Conservation (phyloP, 2,113 vertebrate species). For the Barnardius zonarius region DNA sequence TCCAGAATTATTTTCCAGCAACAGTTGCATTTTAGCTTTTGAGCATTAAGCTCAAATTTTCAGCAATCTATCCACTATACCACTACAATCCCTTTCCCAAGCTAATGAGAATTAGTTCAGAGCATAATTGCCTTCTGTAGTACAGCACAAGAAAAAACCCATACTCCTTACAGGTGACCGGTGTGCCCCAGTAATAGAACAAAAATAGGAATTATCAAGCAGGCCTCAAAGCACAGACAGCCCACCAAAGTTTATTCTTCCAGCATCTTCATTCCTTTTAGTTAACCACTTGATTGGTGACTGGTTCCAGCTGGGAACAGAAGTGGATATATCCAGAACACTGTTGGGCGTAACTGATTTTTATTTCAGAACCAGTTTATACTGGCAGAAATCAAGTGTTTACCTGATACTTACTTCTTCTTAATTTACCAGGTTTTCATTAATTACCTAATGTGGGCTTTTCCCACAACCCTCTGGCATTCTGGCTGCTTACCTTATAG, state of each 20-base stretch:
- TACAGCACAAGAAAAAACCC: background rate
- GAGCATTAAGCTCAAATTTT: background rate
- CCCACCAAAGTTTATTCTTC: background rate
- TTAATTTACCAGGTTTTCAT: background rate
- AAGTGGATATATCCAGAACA: background rate
- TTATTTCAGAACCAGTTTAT: background rate
- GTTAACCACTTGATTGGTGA: background rate
- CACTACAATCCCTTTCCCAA: background rate
- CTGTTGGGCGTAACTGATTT: background rate
- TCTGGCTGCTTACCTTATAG: background rate
- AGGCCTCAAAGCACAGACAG: background rate
- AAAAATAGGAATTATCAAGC: background rate
- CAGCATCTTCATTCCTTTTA: background rate
- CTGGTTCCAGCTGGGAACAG: background rate
- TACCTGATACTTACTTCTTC: background rate
- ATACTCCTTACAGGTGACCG: background rate
- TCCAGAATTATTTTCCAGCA: background rate
- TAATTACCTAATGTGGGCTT: background rate
- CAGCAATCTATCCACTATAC: background rate
- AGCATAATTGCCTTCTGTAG: background rate
- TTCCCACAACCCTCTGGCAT: background rate
- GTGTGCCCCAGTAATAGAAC: rapidly evolving
- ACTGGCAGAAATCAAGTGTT: background rate
- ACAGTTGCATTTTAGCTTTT: background rate
- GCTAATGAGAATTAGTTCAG: background rate